Evolutionary conservation across 2,797 vertebrate species (phyloP).

Genomic region (Acipenser ruthenus): DNA sequence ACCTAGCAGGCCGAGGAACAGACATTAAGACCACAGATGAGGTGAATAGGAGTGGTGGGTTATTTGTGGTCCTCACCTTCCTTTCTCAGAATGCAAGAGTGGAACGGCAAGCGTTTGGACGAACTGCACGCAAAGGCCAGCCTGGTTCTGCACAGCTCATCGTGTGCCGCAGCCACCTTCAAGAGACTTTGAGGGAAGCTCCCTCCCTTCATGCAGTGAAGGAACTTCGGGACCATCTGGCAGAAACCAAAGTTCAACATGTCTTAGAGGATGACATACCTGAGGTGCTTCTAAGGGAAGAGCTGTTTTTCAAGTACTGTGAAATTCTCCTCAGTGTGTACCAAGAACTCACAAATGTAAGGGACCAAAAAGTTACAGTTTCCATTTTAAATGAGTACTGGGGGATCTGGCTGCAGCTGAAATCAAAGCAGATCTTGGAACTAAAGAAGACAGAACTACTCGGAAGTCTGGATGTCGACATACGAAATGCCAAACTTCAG

Average conservation of each 20-base stretch:
- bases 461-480: conserved; percentile 12
- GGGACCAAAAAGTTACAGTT: conserved; percentile 21
- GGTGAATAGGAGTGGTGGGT: conserved; percentile 35
- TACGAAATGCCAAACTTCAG: conserved; percentile 22
- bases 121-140: conserved; percentile 48
- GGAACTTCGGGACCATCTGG: conserved; percentile 1
- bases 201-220: conserved; percentile 17
- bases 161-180: conserved; percentile 26
- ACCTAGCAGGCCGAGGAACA: conserved; percentile 47
- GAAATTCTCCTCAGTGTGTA: conserved; percentile 7
- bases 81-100: conserved; percentile 40
- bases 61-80: conserved; percentile 50
- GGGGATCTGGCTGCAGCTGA: conserved; percentile 33
- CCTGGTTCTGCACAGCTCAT: conserved; percentile 40
- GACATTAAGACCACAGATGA: conserved; percentile 38
- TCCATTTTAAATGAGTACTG: conserved; percentile 38
- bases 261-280: conserved; percentile 25
- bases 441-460: not conserved
- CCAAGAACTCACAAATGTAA: conserved; percentile 10
- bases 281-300: conserved; percentile 22
- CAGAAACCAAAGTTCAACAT: conserved; percentile 1
- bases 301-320: conserved; percentile 29
- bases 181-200: not conserved
- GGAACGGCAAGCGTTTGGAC: conserved; percentile 37
- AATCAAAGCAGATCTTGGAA: conserved; percentile 14